Evolutionary conservation across 2,888 invertebrate species (phyloP).

Genomic region (Torymus aiolomorphi): DNA sequence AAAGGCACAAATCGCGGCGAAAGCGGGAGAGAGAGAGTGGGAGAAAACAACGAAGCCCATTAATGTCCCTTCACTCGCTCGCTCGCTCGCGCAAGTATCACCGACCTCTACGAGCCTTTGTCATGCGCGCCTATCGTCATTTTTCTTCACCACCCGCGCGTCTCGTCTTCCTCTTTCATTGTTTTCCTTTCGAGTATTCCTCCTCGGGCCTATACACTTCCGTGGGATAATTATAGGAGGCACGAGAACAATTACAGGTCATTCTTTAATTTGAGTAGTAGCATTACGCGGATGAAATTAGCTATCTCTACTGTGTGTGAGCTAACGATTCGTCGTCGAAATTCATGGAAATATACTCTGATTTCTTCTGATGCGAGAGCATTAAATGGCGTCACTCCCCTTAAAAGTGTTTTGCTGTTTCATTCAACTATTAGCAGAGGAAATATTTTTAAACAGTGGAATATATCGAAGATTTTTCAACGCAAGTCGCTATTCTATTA

Average conservation of each 20-base stretch:
- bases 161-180: not conserved
- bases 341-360: too few relatives aligned
- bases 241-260: too few relatives aligned
- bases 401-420: slow-evolving; percentile 8
- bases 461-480: not conserved
- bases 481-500: not conserved
- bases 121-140: slow-evolving; percentile 40
- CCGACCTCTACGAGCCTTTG: slow-evolving; percentile 18
- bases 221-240: too few relatives aligned
- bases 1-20: slow-evolving; percentile 56
- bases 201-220: too few relatives aligned
- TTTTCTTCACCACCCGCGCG: not conserved
- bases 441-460: not conserved
- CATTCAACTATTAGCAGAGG: not conserved
- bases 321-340: too few relatives aligned
- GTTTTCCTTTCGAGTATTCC: too few relatives aligned
- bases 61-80: slow-evolving; percentile 32
- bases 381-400: too few relatives aligned
- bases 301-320: too few relatives aligned
- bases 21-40: slow-evolving; percentile 47
- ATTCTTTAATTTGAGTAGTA: too few relatives aligned
- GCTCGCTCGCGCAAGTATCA: slow-evolving; percentile 27
- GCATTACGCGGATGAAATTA: too few relatives aligned
- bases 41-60: slow-evolving; percentile 48
- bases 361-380: too few relatives aligned